phyloP scores from a whole-genome alignment of 2,888 invertebrate species.

The Drosophila paramelanica region DNA sequence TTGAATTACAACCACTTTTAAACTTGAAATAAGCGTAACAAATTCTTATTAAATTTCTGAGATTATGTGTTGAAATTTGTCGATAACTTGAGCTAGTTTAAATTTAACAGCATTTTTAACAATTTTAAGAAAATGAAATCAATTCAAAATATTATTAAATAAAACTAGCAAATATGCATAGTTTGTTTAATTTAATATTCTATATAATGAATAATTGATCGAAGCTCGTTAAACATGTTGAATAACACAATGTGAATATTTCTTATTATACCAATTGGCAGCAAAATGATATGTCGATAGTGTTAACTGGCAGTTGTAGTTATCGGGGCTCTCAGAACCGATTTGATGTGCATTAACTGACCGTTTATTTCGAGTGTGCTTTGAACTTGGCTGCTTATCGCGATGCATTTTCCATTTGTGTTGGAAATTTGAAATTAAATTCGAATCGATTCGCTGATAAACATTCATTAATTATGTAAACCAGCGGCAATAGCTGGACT shows the following conservation, averaged over 20 bases:
- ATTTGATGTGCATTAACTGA: conserved; percentile 21
- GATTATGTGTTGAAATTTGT: too few relatives aligned
- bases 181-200: too few relatives aligned
- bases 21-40: too few relatives aligned
- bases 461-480: conserved; percentile 80
- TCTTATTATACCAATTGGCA: conserved; percentile 25
- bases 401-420: conserved; percentile 32
- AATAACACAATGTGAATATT: neutral
- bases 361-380: conserved; percentile 18
- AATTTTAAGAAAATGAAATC: too few relatives aligned
- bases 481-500: conserved; percentile 40
- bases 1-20: too few relatives aligned
- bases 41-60: too few relatives aligned
- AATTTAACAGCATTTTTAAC: too few relatives aligned
- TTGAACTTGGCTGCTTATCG: conserved; percentile 30
- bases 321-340: conserved; percentile 17
- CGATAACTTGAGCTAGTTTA: too few relatives aligned
- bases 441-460: conserved; percentile 63
- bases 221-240: neutral
- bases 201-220: neutral
- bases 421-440: conserved; percentile 55
- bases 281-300: conserved; percentile 17
- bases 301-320: conserved; percentile 19
- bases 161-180: too few relatives aligned
- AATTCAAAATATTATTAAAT: too few relatives aligned